Evolutionary conservation across 1,140 invertebrate species (phyloP).

Genomic region (Galleria mellonella): DNA sequence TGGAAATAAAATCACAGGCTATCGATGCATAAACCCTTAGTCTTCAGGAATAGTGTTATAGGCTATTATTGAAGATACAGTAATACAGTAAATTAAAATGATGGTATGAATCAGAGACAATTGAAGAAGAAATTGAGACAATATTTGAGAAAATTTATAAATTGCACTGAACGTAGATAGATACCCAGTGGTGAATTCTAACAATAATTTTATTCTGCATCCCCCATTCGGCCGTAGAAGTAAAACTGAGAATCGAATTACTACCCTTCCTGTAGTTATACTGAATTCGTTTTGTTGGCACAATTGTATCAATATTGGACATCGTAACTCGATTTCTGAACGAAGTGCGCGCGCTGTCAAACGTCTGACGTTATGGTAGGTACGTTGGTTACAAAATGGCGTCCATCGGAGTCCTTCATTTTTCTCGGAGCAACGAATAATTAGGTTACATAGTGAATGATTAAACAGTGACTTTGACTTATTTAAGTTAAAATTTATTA

Average conservation of each 20-base stretch:
- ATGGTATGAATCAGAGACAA: no score
- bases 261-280: constrained; percentile 42
- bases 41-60: no score
- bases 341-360: constrained; percentile 30
- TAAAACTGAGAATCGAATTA: constrained; percentile 32
- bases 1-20: no score
- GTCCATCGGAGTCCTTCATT: constrained; percentile 3
- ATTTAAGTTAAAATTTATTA: no score
- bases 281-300: constrained; percentile 49
- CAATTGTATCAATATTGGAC: constrained; percentile 65
- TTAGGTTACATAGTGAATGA: background rate
- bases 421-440: background rate
- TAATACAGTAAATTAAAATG: no score
- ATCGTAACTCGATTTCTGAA: constrained; percentile 59
- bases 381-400: constrained; percentile 35
- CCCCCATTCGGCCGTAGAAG: constrained; percentile 4
- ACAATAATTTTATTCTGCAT: background rate
- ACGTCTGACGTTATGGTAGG: constrained; percentile 15
- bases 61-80: no score
- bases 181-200: background rate
- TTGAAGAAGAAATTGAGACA: no score
- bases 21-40: no score
- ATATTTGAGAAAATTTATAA: no score
- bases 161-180: no score
- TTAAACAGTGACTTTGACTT: no score